Conservation (phyloP, 2,888 invertebrate genomes). For the Platerodrilus igneus region DNA sequence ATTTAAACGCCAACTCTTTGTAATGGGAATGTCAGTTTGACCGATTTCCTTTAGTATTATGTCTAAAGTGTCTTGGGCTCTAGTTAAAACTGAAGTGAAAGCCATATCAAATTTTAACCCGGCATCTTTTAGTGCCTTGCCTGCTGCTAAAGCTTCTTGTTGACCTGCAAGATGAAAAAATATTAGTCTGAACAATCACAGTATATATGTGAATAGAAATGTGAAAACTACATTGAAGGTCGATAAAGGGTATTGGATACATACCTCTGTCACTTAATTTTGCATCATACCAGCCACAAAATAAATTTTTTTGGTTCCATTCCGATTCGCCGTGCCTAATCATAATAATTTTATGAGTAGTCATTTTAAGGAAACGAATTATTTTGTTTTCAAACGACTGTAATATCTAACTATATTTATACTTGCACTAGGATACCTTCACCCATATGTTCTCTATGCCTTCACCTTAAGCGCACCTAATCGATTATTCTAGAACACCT, state of each 20-base stretch:
- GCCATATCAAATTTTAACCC: conserved; percentile 58
- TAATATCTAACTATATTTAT: too few relatives aligned
- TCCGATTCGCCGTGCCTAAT: conserved; percentile 46
- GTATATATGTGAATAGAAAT: too few relatives aligned
- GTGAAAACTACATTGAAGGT: too few relatives aligned
- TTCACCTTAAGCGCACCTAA: too few relatives aligned
- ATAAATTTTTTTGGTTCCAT: conserved; percentile 45
- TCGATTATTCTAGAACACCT: too few relatives aligned
- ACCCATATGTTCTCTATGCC: too few relatives aligned
- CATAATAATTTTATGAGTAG: conserved; percentile 38
- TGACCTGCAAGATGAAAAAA: conserved; percentile 52
- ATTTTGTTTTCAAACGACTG: too few relatives aligned
- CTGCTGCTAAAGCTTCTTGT: conserved; percentile 56
- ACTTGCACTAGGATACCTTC: too few relatives aligned
- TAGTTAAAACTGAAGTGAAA: conserved; percentile 59
- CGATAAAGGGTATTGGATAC: too few relatives aligned
- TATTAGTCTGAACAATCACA: too few relatives aligned
- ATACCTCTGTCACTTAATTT: conserved; percentile 43
- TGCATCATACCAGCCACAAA: conserved; percentile 47
- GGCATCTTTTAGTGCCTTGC: conserved; percentile 57
- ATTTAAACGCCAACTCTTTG: conserved; percentile 61
- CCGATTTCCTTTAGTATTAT: conserved; percentile 56
- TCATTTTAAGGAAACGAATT: too few relatives aligned
- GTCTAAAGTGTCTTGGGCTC: conserved; percentile 58
- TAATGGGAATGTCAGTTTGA: conserved; percentile 53